These are phyloP conservation scores for Salmo trutta DNA, from an alignment of 2,797 vertebrate genomes.

Conservation along the genomic window DNA sequence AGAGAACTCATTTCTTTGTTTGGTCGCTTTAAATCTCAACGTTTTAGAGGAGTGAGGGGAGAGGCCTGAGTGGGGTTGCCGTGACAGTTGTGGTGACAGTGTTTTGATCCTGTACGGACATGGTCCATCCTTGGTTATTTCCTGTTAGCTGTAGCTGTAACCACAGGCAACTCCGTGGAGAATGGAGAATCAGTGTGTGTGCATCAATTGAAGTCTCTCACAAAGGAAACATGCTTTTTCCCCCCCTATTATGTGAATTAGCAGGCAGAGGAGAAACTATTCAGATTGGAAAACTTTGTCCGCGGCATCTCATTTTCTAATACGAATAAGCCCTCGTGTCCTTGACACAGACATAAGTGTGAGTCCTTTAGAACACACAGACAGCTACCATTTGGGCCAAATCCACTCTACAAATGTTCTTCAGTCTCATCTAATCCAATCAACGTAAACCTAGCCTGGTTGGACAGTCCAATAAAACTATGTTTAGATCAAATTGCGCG, in stretches of 20 bases:
- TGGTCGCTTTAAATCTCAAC: no score
- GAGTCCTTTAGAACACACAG: neutral
- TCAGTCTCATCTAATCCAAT: neutral
- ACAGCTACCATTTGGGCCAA: neutral
- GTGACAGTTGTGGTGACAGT: no score
- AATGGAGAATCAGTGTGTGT: neutral
- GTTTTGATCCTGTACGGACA: no score
- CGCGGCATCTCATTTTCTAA: neutral
- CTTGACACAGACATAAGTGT: neutral
- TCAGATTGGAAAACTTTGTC: neutral
- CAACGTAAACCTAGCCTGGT: neutral
- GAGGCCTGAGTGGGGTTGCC: no score
- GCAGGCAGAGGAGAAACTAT: neutral
- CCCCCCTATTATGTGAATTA: slow-evolving; percentile 12
- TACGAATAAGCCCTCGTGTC: neutral
- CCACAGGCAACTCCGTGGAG: no score
- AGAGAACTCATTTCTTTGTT: no score
- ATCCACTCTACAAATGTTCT: neutral
- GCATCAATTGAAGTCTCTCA: slow-evolving; percentile 16
- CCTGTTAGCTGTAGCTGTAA: no score
- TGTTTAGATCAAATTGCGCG: neutral
- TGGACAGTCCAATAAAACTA: neutral
- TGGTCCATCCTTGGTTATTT: neutral
- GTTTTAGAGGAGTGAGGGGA: no score
- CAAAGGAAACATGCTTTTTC: slow-evolving; percentile 25